Evolutionary conservation across 2,888 invertebrate genomes (phyloP).

Genomic region (Baronia brevicornis): DNA sequence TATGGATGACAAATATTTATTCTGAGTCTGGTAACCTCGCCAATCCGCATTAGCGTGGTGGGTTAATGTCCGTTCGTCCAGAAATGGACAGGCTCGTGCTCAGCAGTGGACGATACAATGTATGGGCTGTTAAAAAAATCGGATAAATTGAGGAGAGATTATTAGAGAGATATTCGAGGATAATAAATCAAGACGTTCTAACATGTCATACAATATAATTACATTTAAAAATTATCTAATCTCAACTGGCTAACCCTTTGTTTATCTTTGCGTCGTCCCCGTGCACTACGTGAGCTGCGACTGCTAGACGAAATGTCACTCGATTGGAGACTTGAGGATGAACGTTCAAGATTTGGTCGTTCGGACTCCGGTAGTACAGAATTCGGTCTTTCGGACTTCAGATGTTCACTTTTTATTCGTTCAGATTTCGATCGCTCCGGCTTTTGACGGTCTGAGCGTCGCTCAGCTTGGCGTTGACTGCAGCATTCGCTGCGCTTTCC

Average conservation of each 20-base stretch:
- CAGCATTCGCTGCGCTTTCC: slow-evolving; percentile 8
- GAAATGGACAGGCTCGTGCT: too few species aligned
- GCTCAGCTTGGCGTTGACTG: slow-evolving; percentile 5
- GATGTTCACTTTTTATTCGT: slow-evolving; percentile 1
- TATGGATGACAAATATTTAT: too few species aligned
- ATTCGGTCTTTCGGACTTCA: slow-evolving; percentile 2
- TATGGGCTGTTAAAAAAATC: too few species aligned
- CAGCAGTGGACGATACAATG: too few species aligned
- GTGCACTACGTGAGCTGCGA: slow-evolving; percentile 22
- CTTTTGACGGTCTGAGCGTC: slow-evolving; percentile 5
- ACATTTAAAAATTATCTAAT: too few species aligned
- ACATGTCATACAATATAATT: too few species aligned
- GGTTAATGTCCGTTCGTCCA: too few species aligned
- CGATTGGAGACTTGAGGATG: slow-evolving; percentile 21
- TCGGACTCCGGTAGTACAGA: slow-evolving; percentile 4
- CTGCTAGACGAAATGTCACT: slow-evolving; percentile 41
- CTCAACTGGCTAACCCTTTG: slow-evolving; percentile 21
- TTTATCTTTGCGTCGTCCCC: slow-evolving; percentile 16
- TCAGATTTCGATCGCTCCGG: slow-evolving; percentile 5
- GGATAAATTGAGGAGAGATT: too few species aligned
- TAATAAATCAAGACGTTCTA: too few species aligned
- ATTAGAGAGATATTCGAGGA: too few species aligned
- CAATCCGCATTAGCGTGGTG: too few species aligned
- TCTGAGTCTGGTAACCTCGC: too few species aligned
- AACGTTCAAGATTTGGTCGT: slow-evolving; percentile 2